phyloP scores from a whole-genome alignment of 2,113 vertebrate species.

The Agapornis roseicollis region DNA sequence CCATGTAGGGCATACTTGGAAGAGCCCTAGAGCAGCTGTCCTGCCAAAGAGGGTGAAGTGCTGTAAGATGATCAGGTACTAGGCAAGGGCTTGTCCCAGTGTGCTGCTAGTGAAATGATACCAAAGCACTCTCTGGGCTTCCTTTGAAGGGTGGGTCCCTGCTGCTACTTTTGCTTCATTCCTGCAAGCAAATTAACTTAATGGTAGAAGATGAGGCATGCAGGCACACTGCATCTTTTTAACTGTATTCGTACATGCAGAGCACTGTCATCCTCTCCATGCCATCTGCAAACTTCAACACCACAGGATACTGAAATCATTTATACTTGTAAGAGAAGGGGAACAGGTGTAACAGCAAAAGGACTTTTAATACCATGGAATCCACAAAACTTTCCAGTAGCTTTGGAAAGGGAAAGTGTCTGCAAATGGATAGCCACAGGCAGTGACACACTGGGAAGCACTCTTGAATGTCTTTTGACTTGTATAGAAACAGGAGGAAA shows the following conservation, averaged over 20 bases:
- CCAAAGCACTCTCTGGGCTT: constrained; percentile 33
- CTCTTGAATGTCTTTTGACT: not conserved
- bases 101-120: not conserved
- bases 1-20: constrained; percentile 39
- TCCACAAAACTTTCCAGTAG: not conserved
- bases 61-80: constrained; percentile 65
- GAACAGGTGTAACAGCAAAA: not conserved
- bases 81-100: constrained; percentile 15
- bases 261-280: not conserved
- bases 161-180: constrained; percentile 7
- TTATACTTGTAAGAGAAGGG: not conserved
- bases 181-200: not conserved
- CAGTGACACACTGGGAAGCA: not conserved
- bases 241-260: not conserved
- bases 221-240: not conserved
- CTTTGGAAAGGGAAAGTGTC: not conserved
- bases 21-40: constrained; percentile 65
- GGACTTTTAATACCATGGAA: not conserved
- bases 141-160: constrained; percentile 23
- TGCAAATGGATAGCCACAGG: not conserved
- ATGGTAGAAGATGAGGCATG: not conserved
- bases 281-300: not conserved
- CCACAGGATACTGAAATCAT: not conserved
- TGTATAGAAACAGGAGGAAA: not conserved
- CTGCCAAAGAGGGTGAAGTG: constrained; percentile 62